Percentiles rank a stretch among this genome's conserved stretches.
Evolutionary conservation across 2,888 invertebrate genomes (phyloP).

Genomic region (Rapana venosa): DNA sequence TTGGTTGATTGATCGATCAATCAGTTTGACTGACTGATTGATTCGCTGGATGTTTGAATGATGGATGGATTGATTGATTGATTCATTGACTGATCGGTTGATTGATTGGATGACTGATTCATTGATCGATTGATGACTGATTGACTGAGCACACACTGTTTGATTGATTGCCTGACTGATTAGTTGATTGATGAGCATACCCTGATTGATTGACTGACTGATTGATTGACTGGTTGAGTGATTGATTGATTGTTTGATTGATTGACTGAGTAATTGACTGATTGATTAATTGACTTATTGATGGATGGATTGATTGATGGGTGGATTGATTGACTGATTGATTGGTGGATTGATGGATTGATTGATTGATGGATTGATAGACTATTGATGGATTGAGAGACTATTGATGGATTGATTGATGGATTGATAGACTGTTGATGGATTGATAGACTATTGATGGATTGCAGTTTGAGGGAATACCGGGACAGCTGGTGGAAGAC

Average conservation of each 20-base stretch:
- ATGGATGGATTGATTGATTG: not conserved
- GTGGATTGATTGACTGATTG: no score
- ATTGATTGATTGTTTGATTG: not conserved
- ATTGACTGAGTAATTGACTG: no score
- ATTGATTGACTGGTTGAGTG: not conserved
- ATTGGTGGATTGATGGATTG: no score
- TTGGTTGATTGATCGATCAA: no score
- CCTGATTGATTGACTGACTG: not conserved
- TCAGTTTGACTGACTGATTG: no score
- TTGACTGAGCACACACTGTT: not conserved
- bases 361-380: not conserved
- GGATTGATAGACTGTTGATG: not conserved
- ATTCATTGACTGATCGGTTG: not conserved
- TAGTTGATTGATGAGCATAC: not conserved
- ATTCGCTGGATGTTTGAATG: no score
- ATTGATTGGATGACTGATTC: not conserved
- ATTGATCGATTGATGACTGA: not conserved
- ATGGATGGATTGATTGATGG: no score
- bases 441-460: not conserved
- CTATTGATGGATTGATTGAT: not conserved
- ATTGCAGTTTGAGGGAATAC: conserved; percentile 16
- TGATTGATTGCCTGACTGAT: not conserved
- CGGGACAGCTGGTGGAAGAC: conserved; percentile 59
- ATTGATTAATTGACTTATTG: no score
- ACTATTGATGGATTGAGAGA: not conserved